Evolutionary conservation across 1,140 invertebrate genomes (phyloP).

Genomic region (Atta colombica): DNA sequence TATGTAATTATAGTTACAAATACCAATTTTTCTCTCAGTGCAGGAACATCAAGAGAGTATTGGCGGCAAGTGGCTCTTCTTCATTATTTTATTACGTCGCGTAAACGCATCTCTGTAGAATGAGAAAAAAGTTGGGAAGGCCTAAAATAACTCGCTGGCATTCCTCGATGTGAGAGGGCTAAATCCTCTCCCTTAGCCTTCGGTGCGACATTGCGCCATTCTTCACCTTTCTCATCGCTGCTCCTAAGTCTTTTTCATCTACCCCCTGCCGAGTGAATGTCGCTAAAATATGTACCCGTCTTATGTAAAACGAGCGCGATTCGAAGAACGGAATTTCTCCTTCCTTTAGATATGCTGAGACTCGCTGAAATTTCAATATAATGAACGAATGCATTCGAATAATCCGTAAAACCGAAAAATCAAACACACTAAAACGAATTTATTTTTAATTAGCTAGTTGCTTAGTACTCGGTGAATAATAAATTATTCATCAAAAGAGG

Average conservation of each 20-base stretch:
- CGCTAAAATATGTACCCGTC: slow-evolving; percentile 74
- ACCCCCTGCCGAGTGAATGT: slow-evolving; percentile 59
- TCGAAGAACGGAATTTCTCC: slow-evolving; percentile 68
- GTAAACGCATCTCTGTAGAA: slow-evolving; percentile 71
- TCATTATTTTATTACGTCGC: slow-evolving; percentile 80
- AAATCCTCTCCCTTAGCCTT: slow-evolving; percentile 54
- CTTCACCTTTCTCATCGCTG: slow-evolving; percentile 41
- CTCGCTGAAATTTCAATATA: neutral
- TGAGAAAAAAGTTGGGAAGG: slow-evolving; percentile 47
- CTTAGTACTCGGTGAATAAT: neutral
- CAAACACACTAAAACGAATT: neutral
- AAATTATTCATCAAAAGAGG: neutral
- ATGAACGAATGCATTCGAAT: neutral
- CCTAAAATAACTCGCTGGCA: slow-evolving; percentile 82
- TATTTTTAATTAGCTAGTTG: neutral
- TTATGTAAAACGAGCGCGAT: slow-evolving; percentile 69
- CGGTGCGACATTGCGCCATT: slow-evolving; percentile 69
- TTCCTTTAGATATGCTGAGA: slow-evolving; percentile 25
- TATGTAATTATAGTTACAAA: too few relatives aligned
- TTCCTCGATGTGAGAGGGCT: slow-evolving; percentile 72
- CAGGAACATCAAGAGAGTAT: slow-evolving; percentile 9
- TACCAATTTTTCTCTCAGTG: too few relatives aligned
- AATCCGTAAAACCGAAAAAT: slow-evolving; percentile 13
- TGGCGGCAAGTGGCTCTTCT: slow-evolving; percentile 58
- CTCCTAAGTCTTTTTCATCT: slow-evolving; percentile 61